These are phyloP conservation scores for Pycnomerus fuliginosus DNA, from an alignment of 2,888 invertebrate species.

Conservation along the genomic window DNA sequence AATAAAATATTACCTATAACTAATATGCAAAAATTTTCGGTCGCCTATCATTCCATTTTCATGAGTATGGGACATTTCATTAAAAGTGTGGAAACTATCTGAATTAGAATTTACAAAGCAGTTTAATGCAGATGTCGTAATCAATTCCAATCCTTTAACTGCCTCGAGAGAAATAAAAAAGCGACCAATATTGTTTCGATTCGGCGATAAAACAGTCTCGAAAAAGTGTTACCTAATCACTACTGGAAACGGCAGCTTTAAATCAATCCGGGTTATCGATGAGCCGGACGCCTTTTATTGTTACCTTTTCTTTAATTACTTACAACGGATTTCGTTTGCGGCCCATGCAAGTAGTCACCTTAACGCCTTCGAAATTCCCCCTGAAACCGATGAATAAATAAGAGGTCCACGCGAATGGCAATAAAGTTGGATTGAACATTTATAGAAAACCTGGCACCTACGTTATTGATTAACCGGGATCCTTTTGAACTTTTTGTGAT, in stretches of 20 bases:
- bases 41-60: too few relatives aligned
- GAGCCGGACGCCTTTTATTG: conserved; percentile 48
- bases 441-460: conserved; percentile 48
- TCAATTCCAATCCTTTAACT: too few relatives aligned
- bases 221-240: conserved; percentile 45
- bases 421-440: conserved; percentile 45
- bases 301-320: conserved; percentile 51
- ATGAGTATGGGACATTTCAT: too few relatives aligned
- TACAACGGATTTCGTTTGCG: conserved; percentile 40
- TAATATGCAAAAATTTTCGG: too few relatives aligned
- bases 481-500: conserved; percentile 30
- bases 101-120: too few relatives aligned
- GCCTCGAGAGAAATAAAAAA: too few relatives aligned
- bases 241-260: conserved; percentile 46
- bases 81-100: too few relatives aligned
- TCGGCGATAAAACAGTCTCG: too few relatives aligned
- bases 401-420: conserved; percentile 37
- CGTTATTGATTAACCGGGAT: conserved; percentile 45
- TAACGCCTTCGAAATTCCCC: conserved; percentile 15
- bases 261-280: conserved; percentile 48
- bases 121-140: too few relatives aligned
- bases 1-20: too few relatives aligned
- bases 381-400: conserved; percentile 22
- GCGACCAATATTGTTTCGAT: too few relatives aligned
- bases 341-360: conserved; percentile 22